Percentiles rank a stretch among this genome's conserved stretches.
Evolutionary conservation across 2,113 vertebrate genomes (phyloP).

Genomic region (Istiophorus platypterus): DNA sequence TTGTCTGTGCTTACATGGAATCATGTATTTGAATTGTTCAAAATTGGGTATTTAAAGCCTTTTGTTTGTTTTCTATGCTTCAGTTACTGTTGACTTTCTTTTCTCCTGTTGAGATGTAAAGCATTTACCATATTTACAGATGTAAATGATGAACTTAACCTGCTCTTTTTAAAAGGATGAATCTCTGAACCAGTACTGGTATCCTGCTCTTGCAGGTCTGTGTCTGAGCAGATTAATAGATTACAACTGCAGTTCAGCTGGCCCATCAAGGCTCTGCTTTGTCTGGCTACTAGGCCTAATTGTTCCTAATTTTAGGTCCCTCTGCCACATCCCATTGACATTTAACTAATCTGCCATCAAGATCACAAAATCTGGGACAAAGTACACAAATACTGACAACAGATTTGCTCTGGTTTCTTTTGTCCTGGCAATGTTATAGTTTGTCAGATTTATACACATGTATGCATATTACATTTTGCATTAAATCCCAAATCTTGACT

Average conservation of each 20-base stretch:
- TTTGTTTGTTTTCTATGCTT: background rate
- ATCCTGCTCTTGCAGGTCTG: slow-evolving; percentile 26
- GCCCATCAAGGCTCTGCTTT: slow-evolving; percentile 44
- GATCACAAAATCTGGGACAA: slow-evolving; percentile 48
- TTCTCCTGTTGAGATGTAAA: background rate
- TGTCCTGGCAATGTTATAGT: background rate
- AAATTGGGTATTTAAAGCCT: background rate
- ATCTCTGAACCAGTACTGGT: slow-evolving; percentile 18
- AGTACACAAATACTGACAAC: slow-evolving; percentile 17
- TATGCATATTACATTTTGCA: background rate
- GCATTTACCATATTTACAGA: background rate
- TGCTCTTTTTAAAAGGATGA: slow-evolving; percentile 42
- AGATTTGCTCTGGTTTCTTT: slow-evolving; percentile 13
- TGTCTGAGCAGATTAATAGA: slow-evolving; percentile 60
- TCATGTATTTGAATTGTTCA: background rate
- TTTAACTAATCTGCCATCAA: slow-evolving; percentile 43
- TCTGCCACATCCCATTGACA: slow-evolving; percentile 51
- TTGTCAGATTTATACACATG: background rate
- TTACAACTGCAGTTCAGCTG: slow-evolving; percentile 44
- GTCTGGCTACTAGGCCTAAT: slow-evolving; percentile 59
- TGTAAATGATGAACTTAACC: slow-evolving; percentile 28
- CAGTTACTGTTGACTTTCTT: slow-evolving; percentile 5
- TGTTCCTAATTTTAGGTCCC: slow-evolving; percentile 73
- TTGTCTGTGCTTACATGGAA: background rate
- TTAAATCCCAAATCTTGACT: background rate